Evolutionary conservation across 1,140 invertebrate genomes (phyloP).

Genomic region (Cyphomyrmex costatus): DNA sequence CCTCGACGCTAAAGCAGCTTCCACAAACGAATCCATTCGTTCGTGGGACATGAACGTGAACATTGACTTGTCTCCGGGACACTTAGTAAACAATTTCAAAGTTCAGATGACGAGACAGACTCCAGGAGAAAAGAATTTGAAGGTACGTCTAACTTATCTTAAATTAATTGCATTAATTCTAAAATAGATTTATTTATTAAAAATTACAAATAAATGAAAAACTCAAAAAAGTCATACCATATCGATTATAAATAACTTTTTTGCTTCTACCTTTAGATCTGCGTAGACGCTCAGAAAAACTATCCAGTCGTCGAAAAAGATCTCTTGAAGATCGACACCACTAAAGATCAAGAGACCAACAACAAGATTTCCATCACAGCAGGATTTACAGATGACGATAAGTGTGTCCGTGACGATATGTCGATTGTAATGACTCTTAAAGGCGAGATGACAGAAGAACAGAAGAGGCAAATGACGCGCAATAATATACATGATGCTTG

Average conservation of each 20-base stretch:
- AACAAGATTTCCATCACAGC: constrained; percentile 78
- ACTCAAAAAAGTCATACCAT: neutral
- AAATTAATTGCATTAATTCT: neutral
- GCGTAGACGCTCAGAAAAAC: constrained; percentile 79
- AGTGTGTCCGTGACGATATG: constrained; percentile 74
- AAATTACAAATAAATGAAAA: neutral
- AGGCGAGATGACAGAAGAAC: constrained; percentile 76
- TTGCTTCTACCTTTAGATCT: constrained; percentile 75
- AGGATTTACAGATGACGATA: constrained; percentile 78
- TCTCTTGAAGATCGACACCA: constrained; percentile 47
- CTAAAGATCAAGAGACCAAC: constrained; percentile 76
- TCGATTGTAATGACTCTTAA: constrained; percentile 67
- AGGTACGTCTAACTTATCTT: constrained; percentile 62
- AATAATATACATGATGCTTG: constrained; percentile 68
- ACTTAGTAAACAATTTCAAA: constrained; percentile 77
- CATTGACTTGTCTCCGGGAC: constrained; percentile 75
- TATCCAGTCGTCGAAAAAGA: constrained; percentile 71
- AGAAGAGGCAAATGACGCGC: constrained; percentile 67
- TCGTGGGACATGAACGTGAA: constrained; percentile 81
- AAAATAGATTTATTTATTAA: neutral
- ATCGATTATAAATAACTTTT: neutral
- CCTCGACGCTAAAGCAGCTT: constrained; percentile 70
- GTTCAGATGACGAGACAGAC: constrained; percentile 77
- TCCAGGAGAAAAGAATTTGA: constrained; percentile 79
- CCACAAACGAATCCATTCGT: constrained; percentile 70